A percentile compares a stretch with the other conserved stretches of the same genome.
phyloP scores from a whole-genome alignment of 2,797 vertebrate species.

The Apodemus agrarius region DNA sequence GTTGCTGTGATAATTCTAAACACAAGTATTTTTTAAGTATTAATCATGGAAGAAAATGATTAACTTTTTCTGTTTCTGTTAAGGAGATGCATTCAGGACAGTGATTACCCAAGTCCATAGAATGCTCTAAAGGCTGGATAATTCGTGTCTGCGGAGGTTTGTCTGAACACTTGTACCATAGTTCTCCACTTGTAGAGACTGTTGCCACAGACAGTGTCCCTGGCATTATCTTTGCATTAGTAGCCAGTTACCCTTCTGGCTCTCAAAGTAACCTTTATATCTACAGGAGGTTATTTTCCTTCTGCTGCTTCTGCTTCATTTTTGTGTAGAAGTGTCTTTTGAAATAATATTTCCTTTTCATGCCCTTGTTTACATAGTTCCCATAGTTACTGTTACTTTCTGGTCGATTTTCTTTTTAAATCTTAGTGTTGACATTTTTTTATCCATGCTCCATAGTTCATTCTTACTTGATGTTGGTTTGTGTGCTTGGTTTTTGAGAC shows the following conservation, averaged over 20 bases:
- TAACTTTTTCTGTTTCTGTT: constrained; percentile 28
- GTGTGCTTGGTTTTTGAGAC: background rate
- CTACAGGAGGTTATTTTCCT: background rate
- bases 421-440: constrained; percentile 31
- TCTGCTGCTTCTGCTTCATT: background rate
- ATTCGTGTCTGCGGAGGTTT: constrained; percentile 10
- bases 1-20: constrained; percentile 48
- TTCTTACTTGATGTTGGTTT: background rate
- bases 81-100: constrained; percentile 9
- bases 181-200: background rate
- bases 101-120: constrained; percentile 11
- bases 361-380: constrained; percentile 9
- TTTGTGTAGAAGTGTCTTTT: constrained; percentile 33
- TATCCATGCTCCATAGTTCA: background rate
- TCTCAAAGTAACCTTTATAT: constrained; percentile 28
- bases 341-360: constrained; percentile 21
- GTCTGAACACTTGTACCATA: background rate
- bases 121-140: background rate
- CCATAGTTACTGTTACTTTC: background rate
- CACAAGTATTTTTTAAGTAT: constrained; percentile 29
- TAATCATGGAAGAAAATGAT: background rate
- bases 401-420: constrained; percentile 34
- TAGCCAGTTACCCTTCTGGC: background rate
- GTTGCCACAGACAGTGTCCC: background rate
- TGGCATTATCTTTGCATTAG: constrained; percentile 12